Conservation (phyloP, 2,797 vertebrate species). For the Vultur gryphus region DNA sequence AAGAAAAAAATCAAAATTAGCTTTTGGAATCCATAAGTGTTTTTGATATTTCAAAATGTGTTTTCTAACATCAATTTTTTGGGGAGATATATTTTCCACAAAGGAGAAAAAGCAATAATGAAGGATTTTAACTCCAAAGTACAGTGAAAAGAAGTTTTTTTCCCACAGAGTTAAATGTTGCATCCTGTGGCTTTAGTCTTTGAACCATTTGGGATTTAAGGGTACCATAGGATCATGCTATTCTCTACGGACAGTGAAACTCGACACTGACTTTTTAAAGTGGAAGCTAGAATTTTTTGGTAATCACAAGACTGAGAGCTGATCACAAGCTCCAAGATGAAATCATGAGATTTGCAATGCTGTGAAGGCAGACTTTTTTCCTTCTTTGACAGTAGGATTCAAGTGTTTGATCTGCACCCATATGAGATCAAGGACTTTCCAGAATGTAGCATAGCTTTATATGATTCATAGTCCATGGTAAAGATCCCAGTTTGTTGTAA, state of each 20-base stretch:
- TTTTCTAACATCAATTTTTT: neutral
- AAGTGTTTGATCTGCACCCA: neutral
- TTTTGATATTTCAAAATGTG: neutral
- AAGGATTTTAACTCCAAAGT: neutral
- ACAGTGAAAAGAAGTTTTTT: neutral
- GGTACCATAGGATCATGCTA: neutral
- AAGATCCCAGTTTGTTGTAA: neutral
- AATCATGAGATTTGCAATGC: neutral
- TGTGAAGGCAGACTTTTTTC: neutral
- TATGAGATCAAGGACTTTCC: conserved; percentile 8
- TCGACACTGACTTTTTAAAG: neutral
- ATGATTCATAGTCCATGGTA: neutral
- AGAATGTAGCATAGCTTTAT: neutral
- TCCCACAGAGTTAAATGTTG: neutral
- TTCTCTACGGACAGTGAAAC: neutral
- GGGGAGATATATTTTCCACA: neutral
- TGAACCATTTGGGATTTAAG: neutral
- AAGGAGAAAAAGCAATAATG: neutral
- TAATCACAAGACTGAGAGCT: neutral
- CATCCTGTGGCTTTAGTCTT: neutral
- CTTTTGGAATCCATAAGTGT: neutral
- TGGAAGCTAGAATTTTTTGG: neutral
- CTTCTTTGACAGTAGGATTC: neutral
- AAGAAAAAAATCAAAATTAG: neutral
- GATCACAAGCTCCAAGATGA: neutral